Conservation (phyloP, 2,797 vertebrate genomes). For the Tadarida brasiliensis region DNA sequence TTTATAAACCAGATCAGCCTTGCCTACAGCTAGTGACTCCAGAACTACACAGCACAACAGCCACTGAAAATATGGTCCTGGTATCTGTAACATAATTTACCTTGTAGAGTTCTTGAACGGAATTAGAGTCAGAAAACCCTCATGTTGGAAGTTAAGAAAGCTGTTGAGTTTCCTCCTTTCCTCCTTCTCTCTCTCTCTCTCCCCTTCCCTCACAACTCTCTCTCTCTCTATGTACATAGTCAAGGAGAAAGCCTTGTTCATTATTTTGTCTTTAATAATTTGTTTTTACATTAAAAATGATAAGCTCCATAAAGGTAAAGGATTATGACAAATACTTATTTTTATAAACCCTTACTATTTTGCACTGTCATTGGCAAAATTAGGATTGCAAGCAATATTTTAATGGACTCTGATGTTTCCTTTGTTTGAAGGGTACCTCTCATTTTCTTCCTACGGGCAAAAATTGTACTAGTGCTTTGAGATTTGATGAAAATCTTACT, state of each 20-base stretch:
- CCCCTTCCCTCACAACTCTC: too few relatives aligned
- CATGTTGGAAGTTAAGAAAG: background rate
- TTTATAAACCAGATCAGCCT: background rate
- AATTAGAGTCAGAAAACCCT: background rate
- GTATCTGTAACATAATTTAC: background rate
- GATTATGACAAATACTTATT: background rate
- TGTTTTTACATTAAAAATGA: background rate
- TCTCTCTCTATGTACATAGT: background rate
- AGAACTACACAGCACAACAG: background rate
- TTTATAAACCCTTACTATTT: slow-evolving; percentile 27
- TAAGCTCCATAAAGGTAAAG: background rate
- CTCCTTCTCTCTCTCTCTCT: accelerated
- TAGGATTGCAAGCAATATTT: background rate
- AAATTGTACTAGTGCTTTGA: background rate
- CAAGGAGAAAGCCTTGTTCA: background rate
- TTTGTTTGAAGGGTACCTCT: background rate
- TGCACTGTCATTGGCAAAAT: background rate
- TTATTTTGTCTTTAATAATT: slow-evolving; percentile 46
- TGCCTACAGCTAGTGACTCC: background rate
- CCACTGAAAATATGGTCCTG: background rate
- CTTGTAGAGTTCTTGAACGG: background rate
- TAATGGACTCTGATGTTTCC: background rate
- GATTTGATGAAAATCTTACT: background rate
- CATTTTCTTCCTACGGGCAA: background rate
- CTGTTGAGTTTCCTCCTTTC: background rate